These are phyloP conservation scores for Cotesia glomerata DNA, from an alignment of 1,140 invertebrate genomes.

Conservation along the genomic window DNA sequence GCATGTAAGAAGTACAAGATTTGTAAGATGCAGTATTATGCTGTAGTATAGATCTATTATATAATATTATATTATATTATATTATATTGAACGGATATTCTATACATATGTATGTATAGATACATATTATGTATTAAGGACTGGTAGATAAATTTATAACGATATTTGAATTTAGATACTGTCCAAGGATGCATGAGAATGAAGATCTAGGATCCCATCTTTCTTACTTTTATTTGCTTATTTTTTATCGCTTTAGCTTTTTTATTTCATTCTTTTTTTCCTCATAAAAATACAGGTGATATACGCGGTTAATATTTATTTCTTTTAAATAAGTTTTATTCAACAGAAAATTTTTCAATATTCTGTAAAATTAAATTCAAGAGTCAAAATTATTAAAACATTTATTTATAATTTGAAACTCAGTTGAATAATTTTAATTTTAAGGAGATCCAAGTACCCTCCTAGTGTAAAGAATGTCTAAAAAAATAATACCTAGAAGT, in stretches of 20 bases:
- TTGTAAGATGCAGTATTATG: neutral
- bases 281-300: too few relatives aligned
- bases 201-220: conserved; percentile 4
- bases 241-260: neutral
- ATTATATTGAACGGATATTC: too few relatives aligned
- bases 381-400: too few relatives aligned
- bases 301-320: too few relatives aligned
- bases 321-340: too few relatives aligned
- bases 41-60: neutral
- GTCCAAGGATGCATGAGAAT: conserved; percentile 25
- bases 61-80: neutral
- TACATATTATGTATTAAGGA: neutral
- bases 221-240: conserved; percentile 4
- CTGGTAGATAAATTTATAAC: neutral
- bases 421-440: too few relatives aligned
- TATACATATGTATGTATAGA: neutral
- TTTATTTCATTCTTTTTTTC: neutral
- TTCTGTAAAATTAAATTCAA: too few relatives aligned
- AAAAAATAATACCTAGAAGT: too few relatives aligned
- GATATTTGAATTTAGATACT: neutral
- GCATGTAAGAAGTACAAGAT: neutral
- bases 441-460: too few relatives aligned
- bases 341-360: too few relatives aligned
- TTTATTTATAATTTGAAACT: too few relatives aligned
- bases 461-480: too few relatives aligned